Conservation (phyloP, 2,888 invertebrate genomes). For the Xanthorhoe spadicearia region DNA sequence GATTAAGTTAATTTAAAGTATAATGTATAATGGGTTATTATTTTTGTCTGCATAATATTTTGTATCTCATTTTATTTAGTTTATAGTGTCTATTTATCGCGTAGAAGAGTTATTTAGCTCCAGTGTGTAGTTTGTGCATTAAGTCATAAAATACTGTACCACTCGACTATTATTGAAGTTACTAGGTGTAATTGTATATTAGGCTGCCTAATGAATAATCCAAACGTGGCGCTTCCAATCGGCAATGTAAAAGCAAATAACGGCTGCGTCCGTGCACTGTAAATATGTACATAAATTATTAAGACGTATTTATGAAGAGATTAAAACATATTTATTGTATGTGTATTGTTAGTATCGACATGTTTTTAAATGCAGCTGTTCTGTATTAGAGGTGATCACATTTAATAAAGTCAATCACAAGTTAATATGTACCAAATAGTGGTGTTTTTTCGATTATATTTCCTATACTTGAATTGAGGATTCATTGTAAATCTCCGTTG, state of each 20-base stretch:
- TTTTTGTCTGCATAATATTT: conserved; percentile 19
- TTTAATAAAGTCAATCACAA: neutral
- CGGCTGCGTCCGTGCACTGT: conserved; percentile 10
- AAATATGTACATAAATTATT: conserved; percentile 31
- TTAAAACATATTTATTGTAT: conserved; percentile 10
- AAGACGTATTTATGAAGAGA: conserved; percentile 6
- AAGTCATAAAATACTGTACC: neutral
- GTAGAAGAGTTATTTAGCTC: conserved; percentile 1
- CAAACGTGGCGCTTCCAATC: neutral
- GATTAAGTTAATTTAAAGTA: conserved; percentile 16
- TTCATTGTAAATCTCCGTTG: conserved; percentile 8
- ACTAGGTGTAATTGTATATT: neutral
- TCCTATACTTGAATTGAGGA: conserved; percentile 4
- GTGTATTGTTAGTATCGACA: conserved; percentile 9
- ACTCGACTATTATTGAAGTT: neutral
- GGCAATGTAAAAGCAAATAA: neutral
- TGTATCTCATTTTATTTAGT: conserved; percentile 23
- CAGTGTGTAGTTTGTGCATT: neutral
- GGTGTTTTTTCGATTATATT: conserved; percentile 1
- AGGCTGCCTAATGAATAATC: neutral
- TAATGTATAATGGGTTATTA: conserved; percentile 17
- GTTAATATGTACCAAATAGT: neutral
- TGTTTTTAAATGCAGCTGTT: conserved; percentile 5
- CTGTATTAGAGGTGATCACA: conserved; percentile 6
- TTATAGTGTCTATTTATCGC: conserved; percentile 2